Percentiles rank a stretch among this genome's conserved stretches.
Conservation (phyloP, 2,113 vertebrate genomes). For the Nettapus auritus region DNA sequence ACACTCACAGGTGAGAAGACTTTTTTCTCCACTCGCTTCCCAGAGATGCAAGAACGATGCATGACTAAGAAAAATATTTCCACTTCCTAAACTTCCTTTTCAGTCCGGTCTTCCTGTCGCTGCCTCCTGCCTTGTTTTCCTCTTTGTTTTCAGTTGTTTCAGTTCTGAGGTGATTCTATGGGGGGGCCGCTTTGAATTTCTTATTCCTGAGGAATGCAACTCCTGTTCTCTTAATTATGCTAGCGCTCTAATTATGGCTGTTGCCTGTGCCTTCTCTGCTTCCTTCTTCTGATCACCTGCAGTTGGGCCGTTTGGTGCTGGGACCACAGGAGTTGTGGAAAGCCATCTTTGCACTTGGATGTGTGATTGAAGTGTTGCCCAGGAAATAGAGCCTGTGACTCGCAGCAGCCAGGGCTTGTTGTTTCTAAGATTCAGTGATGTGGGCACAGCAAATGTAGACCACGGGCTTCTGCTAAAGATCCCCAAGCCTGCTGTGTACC, state of each 20-base stretch:
- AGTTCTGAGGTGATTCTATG: not conserved
- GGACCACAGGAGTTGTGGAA: not conserved
- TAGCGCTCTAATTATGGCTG: not conserved
- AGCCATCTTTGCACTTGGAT: not conserved
- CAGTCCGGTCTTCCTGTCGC: not conserved
- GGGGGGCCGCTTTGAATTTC: not conserved
- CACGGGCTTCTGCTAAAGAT: not conserved
- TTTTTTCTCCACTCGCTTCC: not conserved
- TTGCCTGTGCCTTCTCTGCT: not conserved
- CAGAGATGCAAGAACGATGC: not conserved
- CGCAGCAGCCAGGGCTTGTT: not conserved
- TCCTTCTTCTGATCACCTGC: not conserved
- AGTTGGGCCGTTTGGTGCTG: not conserved
- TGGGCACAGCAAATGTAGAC: not conserved
- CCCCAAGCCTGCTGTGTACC: not conserved
- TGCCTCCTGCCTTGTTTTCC: not conserved
- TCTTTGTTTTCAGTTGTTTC: not conserved
- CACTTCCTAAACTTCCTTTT: not conserved
- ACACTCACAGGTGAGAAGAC: slow-evolving; percentile 18
- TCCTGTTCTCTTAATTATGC: not conserved
- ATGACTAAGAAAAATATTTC: not conserved
- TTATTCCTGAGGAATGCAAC: not conserved
- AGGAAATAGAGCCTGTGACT: not conserved
- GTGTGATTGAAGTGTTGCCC: not conserved
- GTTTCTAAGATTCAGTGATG: not conserved